A percentile compares a stretch with the other conserved stretches of the same genome.
Evolutionary conservation across 2,797 vertebrate species (phyloP).

Genomic region (Myioborus miniatus): DNA sequence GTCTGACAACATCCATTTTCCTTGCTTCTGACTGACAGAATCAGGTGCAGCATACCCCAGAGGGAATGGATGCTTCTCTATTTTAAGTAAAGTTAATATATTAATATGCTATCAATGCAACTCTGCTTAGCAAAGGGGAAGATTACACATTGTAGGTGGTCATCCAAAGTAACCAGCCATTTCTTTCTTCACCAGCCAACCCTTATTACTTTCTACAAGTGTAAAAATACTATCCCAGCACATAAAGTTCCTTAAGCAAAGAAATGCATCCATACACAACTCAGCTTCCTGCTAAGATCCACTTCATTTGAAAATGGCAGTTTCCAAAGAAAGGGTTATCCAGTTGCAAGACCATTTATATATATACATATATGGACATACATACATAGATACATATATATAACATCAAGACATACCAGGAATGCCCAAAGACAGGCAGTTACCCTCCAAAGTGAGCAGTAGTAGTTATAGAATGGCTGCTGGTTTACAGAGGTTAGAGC

Average conservation of each 20-base stretch:
- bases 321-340: background rate
- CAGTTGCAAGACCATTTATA: background rate
- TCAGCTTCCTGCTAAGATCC: background rate
- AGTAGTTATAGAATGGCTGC: background rate
- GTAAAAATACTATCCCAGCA: background rate
- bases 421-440: background rate
- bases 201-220: background rate
- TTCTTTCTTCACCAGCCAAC: background rate
- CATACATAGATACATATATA: no score
- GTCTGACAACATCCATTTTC: conserved; percentile 15
- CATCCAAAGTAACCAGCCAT: background rate
- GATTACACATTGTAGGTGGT: background rate
- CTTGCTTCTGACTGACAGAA: conserved; percentile 55
- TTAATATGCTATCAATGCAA: conserved; percentile 6
- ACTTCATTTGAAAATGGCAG: background rate
- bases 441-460: background rate
- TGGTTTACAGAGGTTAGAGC: background rate
- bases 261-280: background rate
- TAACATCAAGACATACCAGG: background rate
- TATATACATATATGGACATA: background rate
- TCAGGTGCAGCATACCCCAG: conserved; percentile 47
- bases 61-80: conserved; percentile 22
- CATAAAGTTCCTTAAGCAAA: background rate
- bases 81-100: conserved; percentile 45
- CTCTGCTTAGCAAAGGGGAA: background rate